phyloP scores from a whole-genome alignment of 2,888 invertebrate genomes.

The Cristatella mucedo region DNA sequence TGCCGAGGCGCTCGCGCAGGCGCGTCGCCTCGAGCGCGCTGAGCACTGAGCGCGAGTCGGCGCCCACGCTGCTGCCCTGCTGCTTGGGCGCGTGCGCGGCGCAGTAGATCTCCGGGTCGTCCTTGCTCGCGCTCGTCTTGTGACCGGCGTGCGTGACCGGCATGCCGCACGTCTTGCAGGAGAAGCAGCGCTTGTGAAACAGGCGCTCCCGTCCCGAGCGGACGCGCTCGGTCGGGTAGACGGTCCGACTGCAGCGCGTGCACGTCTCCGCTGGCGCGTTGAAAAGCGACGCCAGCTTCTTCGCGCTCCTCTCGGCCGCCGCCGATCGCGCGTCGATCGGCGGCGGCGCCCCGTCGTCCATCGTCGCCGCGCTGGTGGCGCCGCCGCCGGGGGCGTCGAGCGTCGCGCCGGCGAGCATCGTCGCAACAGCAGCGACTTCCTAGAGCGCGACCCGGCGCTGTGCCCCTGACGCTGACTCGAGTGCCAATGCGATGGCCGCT shows the following conservation, averaged over 20 bases:
- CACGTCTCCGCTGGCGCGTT: slow-evolving; percentile 27
- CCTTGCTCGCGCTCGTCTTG: slow-evolving; percentile 32
- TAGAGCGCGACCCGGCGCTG: too few relatives aligned
- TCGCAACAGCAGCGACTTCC: too few relatives aligned
- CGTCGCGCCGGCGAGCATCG: too few relatives aligned
- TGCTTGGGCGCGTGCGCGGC: slow-evolving; percentile 33
- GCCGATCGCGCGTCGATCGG: too few relatives aligned
- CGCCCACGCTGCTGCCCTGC: not conserved
- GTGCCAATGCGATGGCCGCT: too few relatives aligned
- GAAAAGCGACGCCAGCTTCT: slow-evolving; percentile 1
- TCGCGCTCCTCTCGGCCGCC: slow-evolving; percentile 3
- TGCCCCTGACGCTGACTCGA: too few relatives aligned
- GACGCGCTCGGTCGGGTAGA: slow-evolving; percentile 33
- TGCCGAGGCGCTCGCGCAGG: slow-evolving; percentile 1
- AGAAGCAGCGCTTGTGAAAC: slow-evolving; percentile 22
- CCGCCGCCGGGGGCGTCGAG: too few relatives aligned
- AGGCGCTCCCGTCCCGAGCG: slow-evolving; percentile 33
- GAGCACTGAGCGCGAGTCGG: slow-evolving; percentile 2
- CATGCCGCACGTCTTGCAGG: slow-evolving; percentile 35
- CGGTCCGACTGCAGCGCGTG: slow-evolving; percentile 30
- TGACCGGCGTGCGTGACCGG: slow-evolving; percentile 18
- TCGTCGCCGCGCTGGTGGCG: too few relatives aligned
- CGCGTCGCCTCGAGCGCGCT: slow-evolving; percentile 4
- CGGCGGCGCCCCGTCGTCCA: too few relatives aligned
- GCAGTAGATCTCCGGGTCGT: slow-evolving; percentile 33